Evolutionary conservation across 2,113 vertebrate species (phyloP), one percentile per base, ranked within the genome.

Genomic region (Lates calcarifer): DNA sequence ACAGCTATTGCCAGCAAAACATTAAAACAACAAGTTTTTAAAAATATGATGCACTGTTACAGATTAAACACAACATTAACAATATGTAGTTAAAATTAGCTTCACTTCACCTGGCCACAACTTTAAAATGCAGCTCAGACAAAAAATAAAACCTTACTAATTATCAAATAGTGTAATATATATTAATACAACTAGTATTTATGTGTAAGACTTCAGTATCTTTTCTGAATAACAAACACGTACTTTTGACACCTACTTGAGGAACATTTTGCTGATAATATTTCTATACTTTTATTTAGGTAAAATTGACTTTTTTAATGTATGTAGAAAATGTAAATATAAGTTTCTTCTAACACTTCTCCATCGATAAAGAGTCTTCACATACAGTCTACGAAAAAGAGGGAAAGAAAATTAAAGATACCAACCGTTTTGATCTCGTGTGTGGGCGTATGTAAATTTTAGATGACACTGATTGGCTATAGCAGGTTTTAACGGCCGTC

Each of bases 401-500:
- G n/a, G n/a, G n/a, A n/a, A n/a, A n/a, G n/a, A n/a, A n/a, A n/a
- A n/a, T n/a, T n/a, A n/a, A n/a, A n/a, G 33, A 4, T 35, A 4
- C 33, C 33, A 35, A 35, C 33, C 33, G 33, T 28, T 58, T 24
- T 53, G 13, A 74, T 62, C 58, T 45, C 31, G 9, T 1, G 28
- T 33, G 24, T 28, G 35, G 76, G 69, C 49, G 75, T 61, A 3
- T 2, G 6, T 5, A 13, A 51, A 51, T 11, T 2, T 0, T 8
- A 66, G 6, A 74, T 64, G 2, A 0, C 33, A 0, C 35, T 81
- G 80, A 92, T 94, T 94, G 88, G 92, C 37, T 82, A n/a, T 2
- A 56, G 4, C 2, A 0, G 8, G 6, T 5, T 29, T 73, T 55
- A 51, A 1, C 9, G 13, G 9, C 68, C 33, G 80, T 89, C 90